Base-by-base conservation (phyloP, 2,113 vertebrate genomes). In the Eubucco bourcierii region DNA sequence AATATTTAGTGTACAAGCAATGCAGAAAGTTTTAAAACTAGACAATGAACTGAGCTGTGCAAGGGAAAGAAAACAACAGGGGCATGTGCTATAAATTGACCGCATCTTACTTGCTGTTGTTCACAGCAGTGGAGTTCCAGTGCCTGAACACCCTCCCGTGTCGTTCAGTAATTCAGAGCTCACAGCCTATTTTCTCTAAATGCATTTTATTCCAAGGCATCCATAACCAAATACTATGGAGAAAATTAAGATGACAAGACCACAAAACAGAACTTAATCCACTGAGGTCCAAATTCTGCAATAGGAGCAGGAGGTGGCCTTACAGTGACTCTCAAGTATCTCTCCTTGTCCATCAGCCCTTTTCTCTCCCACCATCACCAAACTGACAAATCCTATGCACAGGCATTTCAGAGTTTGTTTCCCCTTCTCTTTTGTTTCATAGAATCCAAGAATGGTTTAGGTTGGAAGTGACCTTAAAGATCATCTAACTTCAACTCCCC, bases 91-190 rank as follows among this genome's bases (percentile, higher is more conserved):
- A 23, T 23, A 4, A 64, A 55, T 11, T 66, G 41, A 17, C 37
- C 70, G 16, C 10, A 39, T 0, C 5, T 46, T 31, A 3, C 1
- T 4, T 84, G n/a, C 31, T 76, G 66, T 0, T 63, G 5, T 31
- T 78, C 50, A 70, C 50, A 78, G 59, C 68, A 72, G 9, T 21
- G 10, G 18, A 44, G 17, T 61, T 73, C 37, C 28, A 12, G 27
- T 53, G 28, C 18, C 53, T 78, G 61, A 94, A 83, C 18, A 18
- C 52, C 23, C 28, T 53, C n/a, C 20, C 65, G 85, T 14, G 5
- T 41, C 60, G 53, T 76, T 85, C 63, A 79, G 29, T 20, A 37
- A 66, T 33, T 77, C 12, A 70, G 60, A 85, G 29, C 53, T 34
- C 47, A 88, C 31, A 65, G 3, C 14, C 66, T 83, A 2, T 31